Evolutionary conservation across 2,113 vertebrate genomes (phyloP).

Genomic region (Fulica atra): DNA sequence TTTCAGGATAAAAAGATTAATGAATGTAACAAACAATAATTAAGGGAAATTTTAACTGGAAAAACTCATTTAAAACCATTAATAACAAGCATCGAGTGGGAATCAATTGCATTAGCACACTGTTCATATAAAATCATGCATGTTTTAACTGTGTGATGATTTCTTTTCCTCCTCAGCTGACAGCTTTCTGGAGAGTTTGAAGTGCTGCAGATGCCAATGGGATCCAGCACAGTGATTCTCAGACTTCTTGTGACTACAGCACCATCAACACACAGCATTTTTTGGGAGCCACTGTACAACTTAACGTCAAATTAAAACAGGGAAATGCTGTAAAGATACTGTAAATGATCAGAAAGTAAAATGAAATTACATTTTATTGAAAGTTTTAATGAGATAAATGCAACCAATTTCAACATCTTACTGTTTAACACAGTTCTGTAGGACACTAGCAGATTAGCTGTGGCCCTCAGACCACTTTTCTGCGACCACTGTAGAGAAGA

Average conservation of each 20-base stretch:
- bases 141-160: neutral
- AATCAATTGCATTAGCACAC: slow-evolving; percentile 2
- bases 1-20: neutral
- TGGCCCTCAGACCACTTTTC: neutral
- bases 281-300: neutral
- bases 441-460: neutral
- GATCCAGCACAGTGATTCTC: neutral
- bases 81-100: neutral
- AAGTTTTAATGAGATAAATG: neutral
- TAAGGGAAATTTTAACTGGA: neutral
- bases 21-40: neutral
- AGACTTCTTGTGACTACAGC: neutral
- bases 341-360: neutral
- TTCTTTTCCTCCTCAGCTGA: neutral
- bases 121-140: slow-evolving; percentile 16
- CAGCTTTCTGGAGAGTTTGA: neutral
- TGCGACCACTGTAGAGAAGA: neutral
- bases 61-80: neutral
- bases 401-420: neutral
- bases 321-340: neutral
- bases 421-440: neutral
- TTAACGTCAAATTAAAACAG: neutral
- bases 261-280: neutral
- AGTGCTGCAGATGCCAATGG: neutral
- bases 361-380: neutral